Percentiles rank a stretch among this genome's conserved stretches.
Conservation (phyloP, 2,113 vertebrate genomes). For the Leptosomus discolor region DNA sequence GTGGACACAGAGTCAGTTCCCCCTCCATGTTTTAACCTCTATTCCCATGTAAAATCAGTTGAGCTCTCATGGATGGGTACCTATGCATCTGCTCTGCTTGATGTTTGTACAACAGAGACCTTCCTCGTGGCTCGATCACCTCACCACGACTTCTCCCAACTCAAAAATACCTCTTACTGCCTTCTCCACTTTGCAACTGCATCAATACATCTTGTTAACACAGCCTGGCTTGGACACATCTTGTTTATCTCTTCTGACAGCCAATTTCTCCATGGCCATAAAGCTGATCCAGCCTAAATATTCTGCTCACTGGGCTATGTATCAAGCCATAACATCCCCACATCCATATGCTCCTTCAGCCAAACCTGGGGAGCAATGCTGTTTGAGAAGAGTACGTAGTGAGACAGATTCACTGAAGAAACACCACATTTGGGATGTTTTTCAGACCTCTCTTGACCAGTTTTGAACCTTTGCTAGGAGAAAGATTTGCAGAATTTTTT, state of each 20-base stretch:
- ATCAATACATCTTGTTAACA: not conserved
- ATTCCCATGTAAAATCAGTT: not conserved
- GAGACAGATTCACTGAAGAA: not conserved
- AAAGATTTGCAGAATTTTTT: not conserved
- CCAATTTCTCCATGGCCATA: not conserved
- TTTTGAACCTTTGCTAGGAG: not conserved
- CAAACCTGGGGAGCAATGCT: not conserved
- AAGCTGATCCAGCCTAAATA: not conserved
- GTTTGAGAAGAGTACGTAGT: not conserved
- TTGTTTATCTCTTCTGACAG: not conserved
- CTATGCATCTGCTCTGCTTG: too few species aligned
- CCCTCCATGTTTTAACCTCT: not conserved
- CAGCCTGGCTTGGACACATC: not conserved
- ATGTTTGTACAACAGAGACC: not conserved
- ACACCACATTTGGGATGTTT: not conserved
- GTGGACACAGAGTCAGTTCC: not conserved
- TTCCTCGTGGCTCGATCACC: not conserved
- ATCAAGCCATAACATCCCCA: not conserved
- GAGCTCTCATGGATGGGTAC: not conserved
- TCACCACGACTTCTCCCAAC: not conserved
- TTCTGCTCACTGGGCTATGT: not conserved
- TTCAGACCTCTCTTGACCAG: not conserved
- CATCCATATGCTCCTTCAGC: not conserved
- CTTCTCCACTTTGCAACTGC: not conserved
- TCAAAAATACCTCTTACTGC: not conserved